Evolutionary conservation across 2,113 vertebrate species (phyloP), one percentile per base, ranked within the genome.

Genomic region (Lamprotornis superbus): DNA sequence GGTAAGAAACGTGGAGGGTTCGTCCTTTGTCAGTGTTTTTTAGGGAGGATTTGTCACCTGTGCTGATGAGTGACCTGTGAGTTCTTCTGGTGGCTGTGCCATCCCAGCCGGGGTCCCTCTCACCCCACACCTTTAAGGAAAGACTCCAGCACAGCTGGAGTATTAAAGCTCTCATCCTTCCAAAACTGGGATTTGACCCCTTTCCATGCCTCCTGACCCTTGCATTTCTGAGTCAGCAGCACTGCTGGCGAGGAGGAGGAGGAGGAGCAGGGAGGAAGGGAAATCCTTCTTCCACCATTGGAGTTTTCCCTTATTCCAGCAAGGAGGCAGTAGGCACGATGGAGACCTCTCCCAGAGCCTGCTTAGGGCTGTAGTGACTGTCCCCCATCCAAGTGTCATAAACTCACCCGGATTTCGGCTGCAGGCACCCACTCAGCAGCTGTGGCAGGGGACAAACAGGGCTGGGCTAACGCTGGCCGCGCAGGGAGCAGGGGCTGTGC

Each of bases 51-150:
- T 74, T 90, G 17, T 28, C n/a, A 25, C 44, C 31, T 31, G 49
- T 64, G 53, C 15, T 15, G 37, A 23, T 30, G 25, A 40, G 2
- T 10, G 8, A 9, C 0, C 0, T 10, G 37, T 35, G 37, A 49
- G 19, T 27, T 86, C 27, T 65, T 5, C 53, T 56, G 44, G 14
- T 37, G 52, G 22, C 49, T 30, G 28, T n/a, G 31, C 30, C n/a
- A 10, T 31, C 42, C 18, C 8, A 0, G 2, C 6, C 6, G 6
- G 52, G 18, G 14, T 44, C 11, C 10, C 40, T 61, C 33, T 42
- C 46, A 21, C 18, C 21, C 17, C 18, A 20, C 17, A 25, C 2
- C 39, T 89, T 73, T 65, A 37, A 83, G 44, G 7, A 87, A 44
- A 69, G 31, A 11, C 5, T 94, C 27, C 37, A 28, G 17, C 1